Evolutionary conservation across 2,797 vertebrate genomes (phyloP), one percentile per base, ranked within the genome.

Genomic region (Buceros bicornis): DNA sequence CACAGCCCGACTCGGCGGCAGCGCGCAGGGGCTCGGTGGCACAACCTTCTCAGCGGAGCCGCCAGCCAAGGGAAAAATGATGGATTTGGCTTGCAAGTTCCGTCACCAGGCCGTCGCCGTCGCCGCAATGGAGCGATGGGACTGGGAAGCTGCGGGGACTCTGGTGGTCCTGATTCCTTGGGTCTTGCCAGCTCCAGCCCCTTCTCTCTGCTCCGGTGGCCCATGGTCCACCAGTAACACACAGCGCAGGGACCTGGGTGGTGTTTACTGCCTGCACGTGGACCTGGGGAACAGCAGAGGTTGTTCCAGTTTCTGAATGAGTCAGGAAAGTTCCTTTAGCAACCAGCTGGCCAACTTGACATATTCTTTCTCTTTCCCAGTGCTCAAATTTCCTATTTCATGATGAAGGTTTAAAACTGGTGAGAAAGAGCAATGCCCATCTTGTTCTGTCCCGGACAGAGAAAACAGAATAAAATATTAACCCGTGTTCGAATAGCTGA

Each of bases 81-180:
- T 2, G 0, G 3, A 0, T 67, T 47, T 50, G 29, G 3, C 35
- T 35, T 37, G 26, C 24, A 20, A 10, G 42, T 33, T 6, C 62
- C 73, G 67, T 69, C 25, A 0, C 25, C 3, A 51, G 50, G 51
- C 58, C 11, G 11, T 43, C 29, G 10, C 53, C 28, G 3, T 15
- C 7, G 1, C 65, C 31, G 73, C 22, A 10, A 16, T 1, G 61
- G 14, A 25, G 70, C 0, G 3, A 33, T 4, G 16, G 33, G 56
- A 16, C 1, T n/a, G 43, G 10, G 69, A 29, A 73, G 69, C 15
- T 28, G 31, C 0, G 3, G 53, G 18, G 28, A 4, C 33, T 45
- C 60, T 1, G 70, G n/a, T 13, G 67, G 25, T 42, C 19, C 47
- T 0, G 0, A 0, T 31, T 50, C 31, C 50, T 22, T 13, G 3